Evolutionary conservation across 92 coral and sea anemone genomes (phyloP), one percentile per base, ranked within the genome.

Genomic region (Umimayanthus kanabou): DNA sequence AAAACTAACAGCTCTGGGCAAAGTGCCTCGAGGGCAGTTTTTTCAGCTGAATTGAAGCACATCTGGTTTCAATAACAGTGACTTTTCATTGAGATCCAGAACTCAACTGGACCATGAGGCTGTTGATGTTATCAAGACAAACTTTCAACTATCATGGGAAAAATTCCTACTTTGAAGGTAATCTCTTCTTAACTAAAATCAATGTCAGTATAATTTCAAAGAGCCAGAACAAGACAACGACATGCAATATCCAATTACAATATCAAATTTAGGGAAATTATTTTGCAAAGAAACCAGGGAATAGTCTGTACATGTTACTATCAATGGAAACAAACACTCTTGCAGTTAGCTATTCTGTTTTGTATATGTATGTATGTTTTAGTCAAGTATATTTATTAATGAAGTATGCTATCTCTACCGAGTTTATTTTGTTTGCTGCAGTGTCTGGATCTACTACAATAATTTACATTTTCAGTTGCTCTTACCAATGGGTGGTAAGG

Each of bases 31-130:
- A 81, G 85, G 85, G 85, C 57, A 81, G n/a, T 65, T 61, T n/a
- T 25, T n/a, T 25, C 39, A 50, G 83, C 45, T 53, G 26, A 55
- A n/a, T 15, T 61, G n/a, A 5, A 39, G 11, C 39, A 81, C 85
- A 81, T 81, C 85, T 81, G 85, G 76, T 66, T 81, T 81, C 73
- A 81, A 81, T 81, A 65, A 61, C 85, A 61, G 25, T 66, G 30
- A 33, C 75, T 43, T 15, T 22, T 81, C 33, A 39, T 65, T 66
- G 20, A 22, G 22, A 81, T 81, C 76, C 50, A 39, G 23, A 65
- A 37, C 39, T 49, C 39, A 45, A 11, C 69, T 61, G 18, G 6
- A 77, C 50, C 57, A 25, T 3, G n/a, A 66, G 85, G 29, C 76
- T 65, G 40, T 4, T 81, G 75, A 5, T 22, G 22, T 13, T 80